Conservation (phyloP, 2,113 vertebrate genomes). For the Tupaia tana region DNA sequence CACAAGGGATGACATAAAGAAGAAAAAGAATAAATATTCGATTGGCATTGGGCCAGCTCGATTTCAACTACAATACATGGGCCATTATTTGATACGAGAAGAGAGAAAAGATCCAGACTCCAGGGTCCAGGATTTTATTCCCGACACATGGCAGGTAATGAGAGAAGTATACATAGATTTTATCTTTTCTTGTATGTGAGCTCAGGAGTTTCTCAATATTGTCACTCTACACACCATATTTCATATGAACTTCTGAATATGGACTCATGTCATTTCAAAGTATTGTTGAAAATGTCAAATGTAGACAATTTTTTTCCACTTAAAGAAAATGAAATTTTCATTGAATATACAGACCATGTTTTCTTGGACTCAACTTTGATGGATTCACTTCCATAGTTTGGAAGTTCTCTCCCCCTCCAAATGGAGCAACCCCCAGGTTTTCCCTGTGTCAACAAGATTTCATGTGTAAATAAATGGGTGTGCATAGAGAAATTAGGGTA, state of each 20-base stretch:
- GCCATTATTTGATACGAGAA: slow-evolving; percentile 83
- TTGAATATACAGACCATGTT: background rate
- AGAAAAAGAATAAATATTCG: slow-evolving; percentile 58
- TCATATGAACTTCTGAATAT: background rate
- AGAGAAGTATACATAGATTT: background rate
- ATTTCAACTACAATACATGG: slow-evolving; percentile 87
- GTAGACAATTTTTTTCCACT: background rate
- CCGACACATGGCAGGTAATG: slow-evolving; percentile 88
- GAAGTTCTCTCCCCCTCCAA: background rate
- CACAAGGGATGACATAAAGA: background rate
- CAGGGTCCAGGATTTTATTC: slow-evolving; percentile 86
- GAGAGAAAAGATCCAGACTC: slow-evolving; percentile 86
- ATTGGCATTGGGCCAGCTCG: slow-evolving; percentile 78
- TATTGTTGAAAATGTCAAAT: background rate
- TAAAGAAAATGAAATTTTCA: slow-evolving; percentile 34
- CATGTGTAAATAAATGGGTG: background rate
- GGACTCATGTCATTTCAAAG: background rate
- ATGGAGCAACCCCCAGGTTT: background rate
- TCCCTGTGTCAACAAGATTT: background rate
- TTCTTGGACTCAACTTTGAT: background rate
- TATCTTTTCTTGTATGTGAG: slow-evolving; percentile 19
- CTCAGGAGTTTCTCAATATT: background rate
- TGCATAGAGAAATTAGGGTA: background rate
- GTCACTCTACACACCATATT: background rate
- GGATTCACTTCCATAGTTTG: background rate